Percentiles rank a stretch among this genome's conserved stretches.
These are phyloP conservation scores for Phylloscopus trochiloides DNA, from an alignment of 2,113 vertebrate genomes.

Conservation along the genomic window DNA sequence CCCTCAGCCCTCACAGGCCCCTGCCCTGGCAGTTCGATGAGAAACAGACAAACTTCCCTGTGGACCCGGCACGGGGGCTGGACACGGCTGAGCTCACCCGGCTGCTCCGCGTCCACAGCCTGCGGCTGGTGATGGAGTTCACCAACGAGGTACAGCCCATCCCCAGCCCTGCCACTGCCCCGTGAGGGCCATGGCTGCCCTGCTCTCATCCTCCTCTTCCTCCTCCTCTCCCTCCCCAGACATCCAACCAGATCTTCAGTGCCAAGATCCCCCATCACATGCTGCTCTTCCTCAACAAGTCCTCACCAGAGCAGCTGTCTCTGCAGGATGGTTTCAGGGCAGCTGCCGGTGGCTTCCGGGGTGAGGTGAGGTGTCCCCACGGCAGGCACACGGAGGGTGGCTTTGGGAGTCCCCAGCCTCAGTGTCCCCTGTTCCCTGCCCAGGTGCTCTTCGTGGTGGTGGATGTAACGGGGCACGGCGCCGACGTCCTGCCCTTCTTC, in stretches of 20 bases:
- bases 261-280: conserved; percentile 81
- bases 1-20: background rate
- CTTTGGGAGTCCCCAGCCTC: accelerated
- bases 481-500: conserved; percentile 81
- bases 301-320: conserved; percentile 55
- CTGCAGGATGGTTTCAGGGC: conserved; percentile 37
- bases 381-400: accelerated
- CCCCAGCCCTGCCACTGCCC: background rate
- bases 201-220: background rate
- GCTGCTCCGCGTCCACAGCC: conserved; percentile 81
- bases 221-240: conserved; percentile 63
- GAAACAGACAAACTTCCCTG: conserved; percentile 74
- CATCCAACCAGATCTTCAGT: conserved; percentile 78
- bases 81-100: conserved; percentile 64
- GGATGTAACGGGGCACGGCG: conserved; percentile 57
- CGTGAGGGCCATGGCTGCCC: accelerated
- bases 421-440: accelerated
- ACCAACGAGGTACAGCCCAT: conserved; percentile 68
- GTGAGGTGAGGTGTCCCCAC: conserved; percentile 69
- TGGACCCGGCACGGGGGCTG: conserved; percentile 70
- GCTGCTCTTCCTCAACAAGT: conserved; percentile 88
- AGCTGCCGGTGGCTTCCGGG: conserved; percentile 60
- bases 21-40: conserved; percentile 78
- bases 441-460: conserved; percentile 86
- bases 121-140: conserved; percentile 84